Base-by-base conservation (phyloP, 1,140 invertebrate genomes). In the Leptestheria dahalacensis region DNA sequence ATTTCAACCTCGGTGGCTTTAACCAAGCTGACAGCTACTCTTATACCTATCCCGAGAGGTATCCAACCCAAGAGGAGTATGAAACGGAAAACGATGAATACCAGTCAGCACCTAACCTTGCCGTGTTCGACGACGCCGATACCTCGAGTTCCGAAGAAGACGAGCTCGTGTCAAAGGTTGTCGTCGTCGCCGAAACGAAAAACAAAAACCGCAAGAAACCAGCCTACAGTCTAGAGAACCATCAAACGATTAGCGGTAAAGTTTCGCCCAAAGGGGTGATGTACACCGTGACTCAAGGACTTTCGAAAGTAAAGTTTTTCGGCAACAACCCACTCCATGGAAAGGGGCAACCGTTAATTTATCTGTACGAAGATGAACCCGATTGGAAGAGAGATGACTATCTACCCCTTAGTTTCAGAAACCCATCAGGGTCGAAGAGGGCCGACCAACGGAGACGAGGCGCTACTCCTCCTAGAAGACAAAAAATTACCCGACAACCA, bases 191-290 rank as follows among this genome's bases (percentile, higher is more conserved):
- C 26, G 53, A 20, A n/a, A 25, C 2, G 26, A 28, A 15, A 24
- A 26, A 15, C 21, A 29, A 26, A 29, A 55, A 55, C 26, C 53
- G 53, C 26, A 55, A 20, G 23, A 26, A 28, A 18, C 28, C 28
- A 20, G 0, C 15, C 12, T 6, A 33, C 20, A 29, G 33, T 20
- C 12, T n/a, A 28, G 33, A 55, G 26, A 26, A 20, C 9, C 53
- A 18, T 55, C 53, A 33, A 20, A 26, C 3, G 20, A 26, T n/a
- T 12, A n/a, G 24, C 20, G 53, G 26, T 21, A 60, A 50, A 33
- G 20, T 60, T 48, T 60, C 58, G 10, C 58, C 58, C 6, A 52
- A 60, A 60, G 58, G 58, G 6, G 50, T 33, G 18, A 52, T 60
- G 28, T 60, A 52, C 33, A 60, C 58, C 4, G 49, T 51, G 11